Conservation (phyloP, 1,140 invertebrate genomes). For the Papilio helenus region DNA sequence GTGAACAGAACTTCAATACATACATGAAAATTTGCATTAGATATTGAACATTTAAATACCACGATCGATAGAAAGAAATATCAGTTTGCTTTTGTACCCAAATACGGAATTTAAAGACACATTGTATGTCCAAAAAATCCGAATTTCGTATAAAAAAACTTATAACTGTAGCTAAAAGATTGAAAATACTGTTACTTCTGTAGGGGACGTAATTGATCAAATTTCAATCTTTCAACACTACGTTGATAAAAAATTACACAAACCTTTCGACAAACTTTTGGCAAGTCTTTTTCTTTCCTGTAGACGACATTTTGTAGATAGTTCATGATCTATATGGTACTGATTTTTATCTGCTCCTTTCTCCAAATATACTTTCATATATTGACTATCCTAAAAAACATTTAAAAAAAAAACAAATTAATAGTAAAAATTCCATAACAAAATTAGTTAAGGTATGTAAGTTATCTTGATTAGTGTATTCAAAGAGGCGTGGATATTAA, state of each 20-base stretch:
- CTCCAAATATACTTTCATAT: background rate
- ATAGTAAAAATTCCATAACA: background rate
- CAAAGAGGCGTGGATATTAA: conserved; percentile 9
- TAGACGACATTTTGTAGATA: background rate
- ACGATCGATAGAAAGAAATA: background rate
- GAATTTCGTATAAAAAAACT: background rate
- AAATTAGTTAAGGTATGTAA: background rate
- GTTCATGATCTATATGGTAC: background rate
- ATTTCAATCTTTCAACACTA: background rate
- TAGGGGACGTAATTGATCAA: background rate
- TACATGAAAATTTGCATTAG: background rate
- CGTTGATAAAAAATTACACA: background rate
- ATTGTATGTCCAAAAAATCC: background rate
- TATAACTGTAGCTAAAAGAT: background rate
- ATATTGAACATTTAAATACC: background rate
- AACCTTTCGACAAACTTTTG: background rate
- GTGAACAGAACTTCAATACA: background rate
- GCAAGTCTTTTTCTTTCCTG: background rate
- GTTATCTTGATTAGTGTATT: background rate
- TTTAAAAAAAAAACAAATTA: background rate
- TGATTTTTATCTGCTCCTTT: background rate
- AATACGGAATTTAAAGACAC: too few species aligned
- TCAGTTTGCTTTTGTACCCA: background rate
- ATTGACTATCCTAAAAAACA: background rate
- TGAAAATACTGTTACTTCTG: too few species aligned